Evolutionary conservation across 2,113 vertebrate species (phyloP), one percentile per base, ranked within the genome.

Genomic region (Ploceus nigricollis): DNA sequence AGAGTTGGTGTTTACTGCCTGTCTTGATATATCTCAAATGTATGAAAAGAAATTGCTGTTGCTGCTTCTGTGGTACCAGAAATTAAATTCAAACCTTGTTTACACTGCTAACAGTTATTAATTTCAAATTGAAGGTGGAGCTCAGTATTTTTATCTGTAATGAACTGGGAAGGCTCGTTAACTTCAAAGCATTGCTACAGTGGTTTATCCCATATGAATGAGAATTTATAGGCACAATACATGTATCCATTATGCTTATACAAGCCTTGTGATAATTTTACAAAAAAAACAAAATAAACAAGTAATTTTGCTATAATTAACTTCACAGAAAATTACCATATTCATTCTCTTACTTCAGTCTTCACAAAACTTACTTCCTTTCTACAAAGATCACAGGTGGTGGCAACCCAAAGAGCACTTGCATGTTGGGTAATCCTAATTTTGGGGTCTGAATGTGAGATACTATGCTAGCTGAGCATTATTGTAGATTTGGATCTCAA

Each of bases 281-380:
- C 7, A 71, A 70, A 96, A 94, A 94, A 96, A 89, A 71, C 11
- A 20, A 93, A 90, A 47, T 51, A 87, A 96, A 93, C 9, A 86
- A 85, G n/a, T 65, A 70, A 60, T 76, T 57, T 56, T 70, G 47
- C 39, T 82, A 42, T 71, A 92, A 95, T 88, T 86, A 96, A 93
- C 64, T 94, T 94, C 65, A 81, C n/a, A 87, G 87, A 88, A 96
- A 66, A 84, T 37, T 51, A 87, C 64, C 61, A 73, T 57, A 65
- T 84, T 87, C 13, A 51, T 68, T 94, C 23, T 70, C 61, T 95
- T 93, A 77, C 48, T 68, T 58, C 72, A 40, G 4, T 68, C 75
- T 85, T 84, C 25, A 80, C 13, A 25, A 18, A 92, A 83, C 27
- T 72, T 77, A 42, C 2, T 90, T 94, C 17, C 40, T 90, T 89